Percentiles rank a stretch among this genome's conserved stretches.
Evolutionary conservation across 2,113 vertebrate species (phyloP).

Genomic region (Heterotilapia buettikoferi): DNA sequence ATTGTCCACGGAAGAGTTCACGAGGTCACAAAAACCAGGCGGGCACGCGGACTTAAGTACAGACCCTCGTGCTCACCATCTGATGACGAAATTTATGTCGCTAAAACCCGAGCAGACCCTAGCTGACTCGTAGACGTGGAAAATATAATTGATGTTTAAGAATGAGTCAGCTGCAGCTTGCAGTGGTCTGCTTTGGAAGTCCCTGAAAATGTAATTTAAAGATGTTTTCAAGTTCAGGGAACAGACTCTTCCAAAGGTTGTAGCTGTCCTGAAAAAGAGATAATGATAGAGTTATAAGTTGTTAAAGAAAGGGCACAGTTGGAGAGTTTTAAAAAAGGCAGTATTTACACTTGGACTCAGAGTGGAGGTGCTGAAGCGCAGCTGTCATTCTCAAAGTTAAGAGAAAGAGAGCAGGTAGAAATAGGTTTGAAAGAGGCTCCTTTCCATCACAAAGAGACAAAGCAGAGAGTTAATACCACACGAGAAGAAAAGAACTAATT

Average conservation of each 20-base stretch:
- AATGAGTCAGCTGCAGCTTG: slow-evolving; percentile 25
- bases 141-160: background rate
- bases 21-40: background rate
- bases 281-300: slow-evolving; percentile 15
- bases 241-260: background rate
- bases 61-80: background rate
- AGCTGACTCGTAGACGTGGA: background rate
- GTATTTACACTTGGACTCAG: slow-evolving; percentile 10
- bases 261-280: background rate
- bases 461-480: background rate
- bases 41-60: background rate
- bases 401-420: background rate
- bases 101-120: background rate
- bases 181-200: background rate
- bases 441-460: slow-evolving; percentile 29
- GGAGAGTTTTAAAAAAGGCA: background rate
- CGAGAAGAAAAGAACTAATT: background rate
- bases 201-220: background rate
- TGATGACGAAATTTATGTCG: background rate
- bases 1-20: background rate
- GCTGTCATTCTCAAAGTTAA: slow-evolving; percentile 25
- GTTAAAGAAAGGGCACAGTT: background rate
- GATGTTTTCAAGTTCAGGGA: background rate
- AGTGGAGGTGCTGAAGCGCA: slow-evolving; percentile 23
- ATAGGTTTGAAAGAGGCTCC: background rate